These are phyloP conservation scores for Urocyon cinereoargenteus DNA, from an alignment of 2,797 vertebrate species.

Conservation along the genomic window DNA sequence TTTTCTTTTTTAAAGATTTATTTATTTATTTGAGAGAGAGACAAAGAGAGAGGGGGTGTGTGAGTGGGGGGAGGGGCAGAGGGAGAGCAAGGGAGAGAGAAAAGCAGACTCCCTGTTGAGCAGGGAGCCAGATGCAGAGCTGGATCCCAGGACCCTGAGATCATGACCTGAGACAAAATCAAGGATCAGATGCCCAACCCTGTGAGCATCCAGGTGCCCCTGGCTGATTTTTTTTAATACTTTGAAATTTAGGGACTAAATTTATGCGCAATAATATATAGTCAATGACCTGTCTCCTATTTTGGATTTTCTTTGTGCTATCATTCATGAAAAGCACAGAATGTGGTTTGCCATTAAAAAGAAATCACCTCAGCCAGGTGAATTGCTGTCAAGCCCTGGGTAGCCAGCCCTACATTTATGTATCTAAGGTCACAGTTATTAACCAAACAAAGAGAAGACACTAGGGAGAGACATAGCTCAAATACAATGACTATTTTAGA, in stretches of 20 bases:
- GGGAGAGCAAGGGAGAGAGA: background rate
- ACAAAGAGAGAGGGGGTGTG: background rate
- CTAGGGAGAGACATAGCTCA: background rate
- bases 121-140: background rate
- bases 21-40: background rate
- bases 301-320: conserved; percentile 42
- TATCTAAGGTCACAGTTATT: background rate
- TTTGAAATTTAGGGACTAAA: background rate
- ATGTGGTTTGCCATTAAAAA: background rate
- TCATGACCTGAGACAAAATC: background rate
- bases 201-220: background rate
- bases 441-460: background rate
- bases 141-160: background rate
- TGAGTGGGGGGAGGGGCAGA: background rate
- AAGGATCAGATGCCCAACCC: background rate
- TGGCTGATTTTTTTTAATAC: background rate
- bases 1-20: background rate
- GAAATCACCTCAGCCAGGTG: background rate
- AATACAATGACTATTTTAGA: conserved; percentile 28
- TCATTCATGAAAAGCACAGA: background rate
- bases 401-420: background rate
- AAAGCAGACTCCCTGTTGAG: background rate
- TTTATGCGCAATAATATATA: background rate
- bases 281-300: background rate
- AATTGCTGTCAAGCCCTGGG: background rate